Percentiles rank a stretch among this genome's conserved stretches.
Conservation (phyloP, 1,140 invertebrate species). For the Campoletis sonorensis region DNA sequence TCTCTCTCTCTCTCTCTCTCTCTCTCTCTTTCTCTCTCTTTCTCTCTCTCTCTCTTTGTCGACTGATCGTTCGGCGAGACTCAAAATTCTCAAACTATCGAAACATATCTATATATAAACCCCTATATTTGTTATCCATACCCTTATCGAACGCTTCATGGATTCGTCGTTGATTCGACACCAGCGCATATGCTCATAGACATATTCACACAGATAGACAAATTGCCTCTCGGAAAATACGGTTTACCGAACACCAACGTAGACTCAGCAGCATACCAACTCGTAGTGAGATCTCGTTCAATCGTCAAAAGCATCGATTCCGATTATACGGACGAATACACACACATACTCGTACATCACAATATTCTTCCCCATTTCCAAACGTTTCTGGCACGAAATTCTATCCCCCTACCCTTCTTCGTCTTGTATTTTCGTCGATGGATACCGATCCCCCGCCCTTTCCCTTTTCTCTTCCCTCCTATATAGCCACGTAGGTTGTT, state of each 20-base stretch:
- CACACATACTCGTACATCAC: background rate
- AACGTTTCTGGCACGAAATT: slow-evolving; percentile 61
- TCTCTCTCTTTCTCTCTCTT: background rate
- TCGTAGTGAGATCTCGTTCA: slow-evolving; percentile 58
- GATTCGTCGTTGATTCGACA: background rate
- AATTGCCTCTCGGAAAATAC: background rate
- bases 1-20: background rate
- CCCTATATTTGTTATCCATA: slow-evolving; percentile 34
- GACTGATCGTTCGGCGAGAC: background rate
- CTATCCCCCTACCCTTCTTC: background rate
- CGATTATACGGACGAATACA: slow-evolving; percentile 56
- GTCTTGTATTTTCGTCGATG: background rate
- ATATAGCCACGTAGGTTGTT: background rate
- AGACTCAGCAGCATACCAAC: slow-evolving; percentile 34
- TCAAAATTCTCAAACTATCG: slow-evolving; percentile 1
- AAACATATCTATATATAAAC: too few relatives aligned
- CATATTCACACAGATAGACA: background rate
- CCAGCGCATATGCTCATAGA: too few relatives aligned
- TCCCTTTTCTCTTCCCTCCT: background rate
- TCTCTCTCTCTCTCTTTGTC: background rate
- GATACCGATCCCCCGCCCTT: background rate
- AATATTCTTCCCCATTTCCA: slow-evolving; percentile 22
- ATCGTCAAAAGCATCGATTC: slow-evolving; percentile 55
- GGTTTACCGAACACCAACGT: background rate
- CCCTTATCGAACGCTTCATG: slow-evolving; percentile 1